These are phyloP conservation scores for Lordiphosa collinella DNA, from an alignment of 1,140 invertebrate genomes.

Conservation along the genomic window DNA sequence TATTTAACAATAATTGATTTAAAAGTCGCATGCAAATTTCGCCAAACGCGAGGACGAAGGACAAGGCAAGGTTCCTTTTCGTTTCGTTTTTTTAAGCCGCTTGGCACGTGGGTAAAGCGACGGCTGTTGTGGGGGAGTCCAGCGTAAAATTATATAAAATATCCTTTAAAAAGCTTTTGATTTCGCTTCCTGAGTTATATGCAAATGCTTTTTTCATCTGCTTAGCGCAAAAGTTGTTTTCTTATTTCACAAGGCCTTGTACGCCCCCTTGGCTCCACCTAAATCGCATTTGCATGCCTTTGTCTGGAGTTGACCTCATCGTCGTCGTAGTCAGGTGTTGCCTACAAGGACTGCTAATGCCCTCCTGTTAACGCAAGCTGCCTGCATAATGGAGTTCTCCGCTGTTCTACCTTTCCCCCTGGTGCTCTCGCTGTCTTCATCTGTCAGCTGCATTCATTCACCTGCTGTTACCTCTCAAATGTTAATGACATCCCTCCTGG, in stretches of 20 bases:
- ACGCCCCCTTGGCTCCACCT: not conserved
- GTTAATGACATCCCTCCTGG: slow-evolving; percentile 72
- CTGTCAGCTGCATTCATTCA: slow-evolving; percentile 75
- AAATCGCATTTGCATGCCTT: slow-evolving; percentile 71
- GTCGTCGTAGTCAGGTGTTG: slow-evolving; percentile 60
- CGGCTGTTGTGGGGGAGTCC: slow-evolving; percentile 53
- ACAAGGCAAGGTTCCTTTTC: slow-evolving; percentile 3
- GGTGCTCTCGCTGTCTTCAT: slow-evolving; percentile 39
- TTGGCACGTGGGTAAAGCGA: slow-evolving; percentile 70
- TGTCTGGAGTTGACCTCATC: slow-evolving; percentile 67
- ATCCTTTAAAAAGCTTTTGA: slow-evolving; percentile 78
- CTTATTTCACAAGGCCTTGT: slow-evolving; percentile 53
- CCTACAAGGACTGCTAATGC: slow-evolving; percentile 66
- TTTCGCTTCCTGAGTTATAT: slow-evolving; percentile 52
- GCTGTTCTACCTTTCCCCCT: not conserved
- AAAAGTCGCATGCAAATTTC: slow-evolving; percentile 75
- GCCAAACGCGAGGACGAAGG: slow-evolving; percentile 17
- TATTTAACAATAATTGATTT: slow-evolving; percentile 78
- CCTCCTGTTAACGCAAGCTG: slow-evolving; percentile 64
- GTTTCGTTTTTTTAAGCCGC: slow-evolving; percentile 52
- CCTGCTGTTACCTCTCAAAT: slow-evolving; percentile 47
- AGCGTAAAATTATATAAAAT: slow-evolving; percentile 70
- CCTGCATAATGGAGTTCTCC: slow-evolving; percentile 68
- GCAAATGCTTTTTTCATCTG: slow-evolving; percentile 71
- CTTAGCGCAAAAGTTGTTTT: slow-evolving; percentile 75